Percentiles rank a stretch among this genome's conserved stretches.
These are phyloP conservation scores for Temnothorax longispinosus DNA, from an alignment of 1,140 invertebrate genomes.

Conservation along the genomic window DNA sequence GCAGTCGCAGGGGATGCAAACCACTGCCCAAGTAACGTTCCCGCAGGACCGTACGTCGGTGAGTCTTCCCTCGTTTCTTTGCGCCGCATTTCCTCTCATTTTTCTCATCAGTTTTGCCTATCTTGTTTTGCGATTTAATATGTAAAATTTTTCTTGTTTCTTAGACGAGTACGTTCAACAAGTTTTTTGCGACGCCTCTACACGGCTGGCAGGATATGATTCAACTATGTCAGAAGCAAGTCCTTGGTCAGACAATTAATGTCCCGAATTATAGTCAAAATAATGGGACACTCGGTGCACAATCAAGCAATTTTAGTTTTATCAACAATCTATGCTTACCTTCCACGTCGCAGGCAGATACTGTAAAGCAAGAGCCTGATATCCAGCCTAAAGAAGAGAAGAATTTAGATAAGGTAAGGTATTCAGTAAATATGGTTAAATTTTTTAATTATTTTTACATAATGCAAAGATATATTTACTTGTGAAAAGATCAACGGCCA, in stretches of 20 bases:
- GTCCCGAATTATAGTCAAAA: conserved; percentile 83
- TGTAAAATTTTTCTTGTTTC: conserved; percentile 46
- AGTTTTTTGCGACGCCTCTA: not conserved
- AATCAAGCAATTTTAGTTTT: conserved; percentile 80
- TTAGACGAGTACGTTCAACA: conserved; percentile 73
- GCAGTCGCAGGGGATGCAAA: conserved; percentile 72
- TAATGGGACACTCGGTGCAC: conserved; percentile 78
- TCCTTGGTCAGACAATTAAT: conserved; percentile 81
- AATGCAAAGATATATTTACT: not conserved
- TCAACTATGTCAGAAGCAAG: not conserved
- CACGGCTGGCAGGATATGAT: too few species aligned
- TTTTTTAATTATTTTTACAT: not conserved
- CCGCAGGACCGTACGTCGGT: conserved; percentile 74
- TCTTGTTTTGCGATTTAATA: not conserved
- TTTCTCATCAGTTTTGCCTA: not conserved
- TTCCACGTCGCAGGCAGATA: conserved; percentile 73
- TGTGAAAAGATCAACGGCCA: not conserved
- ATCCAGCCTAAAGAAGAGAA: conserved; percentile 65
- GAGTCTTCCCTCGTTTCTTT: conserved; percentile 37
- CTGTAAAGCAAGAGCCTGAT: conserved; percentile 73
- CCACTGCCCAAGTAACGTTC: conserved; percentile 76
- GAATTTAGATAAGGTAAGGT: conserved; percentile 52
- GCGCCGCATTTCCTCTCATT: not conserved
- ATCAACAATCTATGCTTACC: conserved; percentile 80
- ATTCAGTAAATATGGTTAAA: conserved; percentile 25